phyloP scores from a whole-genome alignment of 2,113 vertebrate genomes.

The Alouatta palliata region DNA sequence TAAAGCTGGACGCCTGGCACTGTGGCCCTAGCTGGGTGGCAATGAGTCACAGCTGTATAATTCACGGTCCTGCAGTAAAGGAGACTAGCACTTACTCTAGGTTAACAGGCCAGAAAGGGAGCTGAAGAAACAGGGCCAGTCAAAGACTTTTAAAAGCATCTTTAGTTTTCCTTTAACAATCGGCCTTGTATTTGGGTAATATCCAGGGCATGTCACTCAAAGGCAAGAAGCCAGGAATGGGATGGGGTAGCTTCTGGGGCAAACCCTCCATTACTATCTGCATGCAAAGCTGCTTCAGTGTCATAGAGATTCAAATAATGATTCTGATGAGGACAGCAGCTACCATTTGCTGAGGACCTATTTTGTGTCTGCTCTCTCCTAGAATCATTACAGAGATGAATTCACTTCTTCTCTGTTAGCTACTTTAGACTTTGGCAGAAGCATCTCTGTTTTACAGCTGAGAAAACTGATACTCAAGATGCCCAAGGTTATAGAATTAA shows the following conservation, averaged over 20 bases:
- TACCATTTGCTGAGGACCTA: neutral
- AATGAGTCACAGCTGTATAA: neutral
- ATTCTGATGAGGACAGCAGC: neutral
- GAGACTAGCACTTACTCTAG: neutral
- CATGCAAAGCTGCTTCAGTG: accelerated
- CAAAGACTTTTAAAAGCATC: neutral
- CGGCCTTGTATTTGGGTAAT: neutral
- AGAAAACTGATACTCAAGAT: neutral
- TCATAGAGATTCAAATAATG: neutral
- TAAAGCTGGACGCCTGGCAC: neutral
- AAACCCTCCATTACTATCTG: accelerated
- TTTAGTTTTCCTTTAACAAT: neutral
- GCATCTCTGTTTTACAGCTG: neutral
- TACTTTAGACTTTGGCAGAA: neutral
- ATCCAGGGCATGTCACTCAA: neutral
- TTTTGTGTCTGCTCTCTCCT: neutral
- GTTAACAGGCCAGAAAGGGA: neutral
- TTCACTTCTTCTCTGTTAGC: neutral
- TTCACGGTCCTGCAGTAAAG: neutral
- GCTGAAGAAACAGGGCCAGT: neutral
- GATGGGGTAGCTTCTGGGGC: too few relatives aligned
- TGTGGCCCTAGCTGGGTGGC: neutral
- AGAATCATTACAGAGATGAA: neutral
- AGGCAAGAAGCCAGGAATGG: neutral
- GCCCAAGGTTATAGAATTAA: neutral